Base-by-base conservation (phyloP, 2,113 vertebrate genomes). In the Charina bottae region DNA sequence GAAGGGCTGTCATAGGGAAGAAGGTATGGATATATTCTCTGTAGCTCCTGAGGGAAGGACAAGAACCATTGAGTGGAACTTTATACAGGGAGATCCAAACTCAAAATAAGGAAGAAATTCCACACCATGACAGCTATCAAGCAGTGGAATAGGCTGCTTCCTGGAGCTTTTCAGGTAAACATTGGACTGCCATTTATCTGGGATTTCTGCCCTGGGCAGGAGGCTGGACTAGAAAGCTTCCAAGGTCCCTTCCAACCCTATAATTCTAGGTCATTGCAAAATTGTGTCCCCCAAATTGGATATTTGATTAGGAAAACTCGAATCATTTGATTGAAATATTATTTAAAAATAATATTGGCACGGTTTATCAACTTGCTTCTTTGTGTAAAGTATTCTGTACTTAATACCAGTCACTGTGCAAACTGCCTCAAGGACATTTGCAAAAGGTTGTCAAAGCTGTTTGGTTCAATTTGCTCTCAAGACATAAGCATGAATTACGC, bases 391-490 rank as follows among this genome's bases (percentile, higher is more conserved):
- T 2, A 85, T 90, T 86, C 90, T 26, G 1, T 90, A 21, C 87
- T 94, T 89, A 21, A 54, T 93, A 87, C 0, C 60, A 90, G 85
- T 53, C 4, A n/a, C 0, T 92, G 37, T 91, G 37, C 62, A 93
- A 94, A 94, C 28, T 5, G 2, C 26, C 88, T 4, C 7, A 53
- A 90, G 90, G 68, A 28, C 92, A 26, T 92, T 95, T 90, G 89
- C 4, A 46, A 83, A 56, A 91, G 93, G 89, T 28, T 49, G 64
- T 95, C 37, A 26, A 26, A 89, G 59, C 21, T 88, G 28, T 85
- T 88, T 54, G 89, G 33, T 56, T 95, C 46, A 88, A 91, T 96
- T 94, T 90, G 85, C 93, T 96, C 90, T 88, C 46, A 46, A 92
- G 83, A 78, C 42, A 87, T 15, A 93, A 88, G 85, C 58, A 56